Evolutionary conservation across 23 tunicate species (phyloP).

Genomic region (Halocynthia aurantium): DNA sequence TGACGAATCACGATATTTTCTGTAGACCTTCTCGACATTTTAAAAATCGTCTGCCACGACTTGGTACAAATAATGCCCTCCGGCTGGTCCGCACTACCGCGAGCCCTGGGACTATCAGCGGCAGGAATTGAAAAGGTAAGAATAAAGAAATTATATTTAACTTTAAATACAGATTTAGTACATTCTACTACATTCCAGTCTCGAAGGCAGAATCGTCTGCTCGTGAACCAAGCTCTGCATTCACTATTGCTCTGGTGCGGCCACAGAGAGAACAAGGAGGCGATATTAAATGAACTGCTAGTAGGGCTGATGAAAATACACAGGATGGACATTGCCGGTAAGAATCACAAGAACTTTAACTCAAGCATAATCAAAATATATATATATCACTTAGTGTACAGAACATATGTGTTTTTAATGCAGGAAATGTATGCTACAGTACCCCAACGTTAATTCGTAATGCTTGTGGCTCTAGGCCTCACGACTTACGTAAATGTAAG

Average conservation of each 20-base stretch:
- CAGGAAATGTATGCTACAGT: no score
- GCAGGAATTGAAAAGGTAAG: conserved; percentile 51
- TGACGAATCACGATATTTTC: background rate
- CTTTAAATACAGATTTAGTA: no score
- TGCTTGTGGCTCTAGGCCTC: no score
- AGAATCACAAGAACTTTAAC: background rate
- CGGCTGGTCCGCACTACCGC: conserved; percentile 76
- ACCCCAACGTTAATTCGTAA: no score
- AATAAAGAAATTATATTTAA: background rate
- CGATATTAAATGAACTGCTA: conserved; percentile 39
- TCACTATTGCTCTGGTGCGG: conserved; percentile 67
- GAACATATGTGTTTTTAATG: no score
- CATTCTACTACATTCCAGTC: conserved; percentile 10
- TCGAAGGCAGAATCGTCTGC: conserved; percentile 57
- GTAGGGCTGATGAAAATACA: conserved; percentile 36
- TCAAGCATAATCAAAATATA: no score
- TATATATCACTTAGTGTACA: no score
- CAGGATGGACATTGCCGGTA: conserved; percentile 68
- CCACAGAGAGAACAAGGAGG: conserved; percentile 33
- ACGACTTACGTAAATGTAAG: no score
- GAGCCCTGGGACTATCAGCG: conserved; percentile 38
- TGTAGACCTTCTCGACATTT: conserved; percentile 55
- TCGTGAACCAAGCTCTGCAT: conserved; percentile 63
- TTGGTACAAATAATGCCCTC: conserved; percentile 53
- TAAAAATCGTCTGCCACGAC: conserved; percentile 75